Percentiles rank a stretch among this genome's conserved stretches.
Evolutionary conservation across 2,888 invertebrate species (phyloP).

Genomic region (Tetramorium bicarinatum): DNA sequence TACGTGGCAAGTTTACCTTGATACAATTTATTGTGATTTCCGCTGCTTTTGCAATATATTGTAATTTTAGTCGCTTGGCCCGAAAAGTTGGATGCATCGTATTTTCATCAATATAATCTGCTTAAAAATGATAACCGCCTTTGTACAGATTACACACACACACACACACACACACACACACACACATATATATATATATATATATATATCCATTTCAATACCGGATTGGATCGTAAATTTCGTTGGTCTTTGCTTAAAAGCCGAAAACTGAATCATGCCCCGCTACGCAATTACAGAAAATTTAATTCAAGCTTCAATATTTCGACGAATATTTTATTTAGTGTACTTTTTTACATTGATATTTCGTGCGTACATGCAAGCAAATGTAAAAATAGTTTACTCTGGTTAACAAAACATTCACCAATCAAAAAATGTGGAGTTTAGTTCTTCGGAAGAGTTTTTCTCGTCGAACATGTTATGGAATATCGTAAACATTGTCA

Average conservation of each 20-base stretch:
- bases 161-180: too few species aligned
- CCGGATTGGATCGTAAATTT: constrained; percentile 46
- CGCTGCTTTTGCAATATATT: constrained; percentile 30
- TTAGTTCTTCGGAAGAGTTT: not conserved
- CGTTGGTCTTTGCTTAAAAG: constrained; percentile 52
- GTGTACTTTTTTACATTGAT: constrained; percentile 30
- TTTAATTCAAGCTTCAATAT: constrained; percentile 45
- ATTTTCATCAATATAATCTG: constrained; percentile 56
- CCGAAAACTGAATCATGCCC: constrained; percentile 37
- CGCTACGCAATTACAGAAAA: constrained; percentile 18
- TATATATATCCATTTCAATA: constrained; percentile 41
- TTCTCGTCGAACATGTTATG: not conserved
- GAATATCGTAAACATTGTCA: not conserved
- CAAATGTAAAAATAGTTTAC: constrained; percentile 30
- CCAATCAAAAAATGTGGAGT: not conserved
- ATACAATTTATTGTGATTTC: constrained; percentile 43
- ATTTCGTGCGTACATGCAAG: not conserved
- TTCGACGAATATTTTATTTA: constrained; percentile 37
- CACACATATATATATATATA: constrained; percentile 7
- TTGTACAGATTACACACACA: constrained; percentile 22
- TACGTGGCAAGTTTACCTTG: not conserved
- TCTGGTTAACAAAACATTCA: constrained; percentile 6
- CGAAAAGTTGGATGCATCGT: constrained; percentile 41
- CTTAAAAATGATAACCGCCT: constrained; percentile 56
- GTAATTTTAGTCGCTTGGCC: constrained; percentile 43